Evolutionary conservation across 2,888 invertebrate genomes (phyloP).

Genomic region (Cryptus armator): DNA sequence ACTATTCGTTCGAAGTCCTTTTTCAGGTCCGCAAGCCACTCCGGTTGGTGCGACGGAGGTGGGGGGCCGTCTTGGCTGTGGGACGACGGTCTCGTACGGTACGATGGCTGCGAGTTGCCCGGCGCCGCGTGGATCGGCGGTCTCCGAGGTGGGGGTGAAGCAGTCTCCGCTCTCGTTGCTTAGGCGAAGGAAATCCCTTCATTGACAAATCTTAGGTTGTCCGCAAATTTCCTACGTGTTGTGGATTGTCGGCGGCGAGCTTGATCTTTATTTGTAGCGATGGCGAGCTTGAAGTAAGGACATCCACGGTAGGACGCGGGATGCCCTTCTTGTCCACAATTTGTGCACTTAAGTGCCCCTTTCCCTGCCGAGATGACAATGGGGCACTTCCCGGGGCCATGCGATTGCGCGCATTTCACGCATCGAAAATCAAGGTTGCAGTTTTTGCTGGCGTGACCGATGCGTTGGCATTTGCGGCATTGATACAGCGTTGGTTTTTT

Average conservation of each 20-base stretch:
- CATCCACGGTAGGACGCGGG: not conserved
- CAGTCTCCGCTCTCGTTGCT: not conserved
- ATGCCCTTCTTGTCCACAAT: not conserved
- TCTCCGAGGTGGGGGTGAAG: not conserved
- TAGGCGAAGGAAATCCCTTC: not conserved
- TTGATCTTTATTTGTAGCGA: not conserved
- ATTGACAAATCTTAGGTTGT: constrained; percentile 20
- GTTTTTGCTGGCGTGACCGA: constrained; percentile 50
- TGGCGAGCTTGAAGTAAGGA: not conserved
- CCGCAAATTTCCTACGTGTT: constrained; percentile 26
- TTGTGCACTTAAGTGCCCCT: not conserved
- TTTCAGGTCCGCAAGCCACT: not conserved
- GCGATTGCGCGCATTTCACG: constrained; percentile 40
- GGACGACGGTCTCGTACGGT: not conserved
- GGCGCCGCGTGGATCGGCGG: not conserved
- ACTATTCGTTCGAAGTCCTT: not conserved
- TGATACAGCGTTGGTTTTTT: constrained; percentile 33
- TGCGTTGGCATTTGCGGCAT: constrained; percentile 49
- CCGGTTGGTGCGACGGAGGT: not conserved
- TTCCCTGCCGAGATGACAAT: not conserved
- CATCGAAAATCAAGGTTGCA: constrained; percentile 45
- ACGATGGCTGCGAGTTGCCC: not conserved
- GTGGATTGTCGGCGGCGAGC: no score
- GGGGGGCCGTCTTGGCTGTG: not conserved
- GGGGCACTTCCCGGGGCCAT: not conserved